Base-by-base conservation (phyloP, 2,113 vertebrate genomes). In the Numenius arquata region DNA sequence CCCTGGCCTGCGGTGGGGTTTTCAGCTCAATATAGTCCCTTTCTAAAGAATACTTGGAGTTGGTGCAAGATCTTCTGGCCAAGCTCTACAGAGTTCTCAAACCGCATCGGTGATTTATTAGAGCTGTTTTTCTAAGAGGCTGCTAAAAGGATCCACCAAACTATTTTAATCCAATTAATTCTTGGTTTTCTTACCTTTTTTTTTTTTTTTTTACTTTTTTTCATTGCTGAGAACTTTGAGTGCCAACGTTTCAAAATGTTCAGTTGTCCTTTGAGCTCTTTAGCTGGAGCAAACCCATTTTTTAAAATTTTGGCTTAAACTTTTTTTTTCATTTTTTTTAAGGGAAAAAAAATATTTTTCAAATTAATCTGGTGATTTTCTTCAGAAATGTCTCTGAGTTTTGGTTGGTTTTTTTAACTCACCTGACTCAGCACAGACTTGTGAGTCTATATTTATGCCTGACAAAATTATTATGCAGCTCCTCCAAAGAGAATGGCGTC, bases 401-500 rank as follows among this genome's bases (percentile, higher is more conserved):
- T 6, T 3, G 38, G 6, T 8, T n/a, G 21, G 0, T 8, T 26
- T 40, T 92, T 76, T 77, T 30, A 72, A 6, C 19, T 81, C 15
- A 5, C 18, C 20, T 0, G 0, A 12, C 38, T 55, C 26, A 23
- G 53, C 32, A 8, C 14, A 36, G 26, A 18, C 12, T 10, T 38
- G 17, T 6, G 47, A 72, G 32, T 53, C 5, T 7, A 11, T 38
- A 12, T 72, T 72, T 59, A 26, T 27, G 26, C 40, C 25, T 8
- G 23, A 45, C 18, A 63, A 26, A 67, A n/a, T 29, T 10, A 8
- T 16, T 26, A 25, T 5, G 4, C 9, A 9, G 6, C 7, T 40
- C 41, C 38, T 45, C 38, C 63, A 22, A 16, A 56, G 53, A 58
- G 1, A 38, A 15, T 4, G 36, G 48, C 43, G 15, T 40, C 81